These are phyloP conservation scores for Urocitellus parryii DNA, from an alignment of 2,113 vertebrate species.

Conservation along the genomic window DNA sequence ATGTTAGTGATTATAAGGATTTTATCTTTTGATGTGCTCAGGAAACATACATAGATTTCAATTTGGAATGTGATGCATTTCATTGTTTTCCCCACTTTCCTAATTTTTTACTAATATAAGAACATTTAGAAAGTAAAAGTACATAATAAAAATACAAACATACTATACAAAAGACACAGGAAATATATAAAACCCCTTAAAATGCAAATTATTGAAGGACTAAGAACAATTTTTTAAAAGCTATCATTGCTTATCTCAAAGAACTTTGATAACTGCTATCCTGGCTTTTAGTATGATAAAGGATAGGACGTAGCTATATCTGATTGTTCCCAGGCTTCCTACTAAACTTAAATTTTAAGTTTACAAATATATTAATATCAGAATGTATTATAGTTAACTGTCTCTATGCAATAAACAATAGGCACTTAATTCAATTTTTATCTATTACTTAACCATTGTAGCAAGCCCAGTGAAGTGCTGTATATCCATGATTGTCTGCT, in stretches of 20 bases:
- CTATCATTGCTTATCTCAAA: constrained; percentile 4
- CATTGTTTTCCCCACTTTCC: neutral
- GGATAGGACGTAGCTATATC: neutral
- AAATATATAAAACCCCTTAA: neutral
- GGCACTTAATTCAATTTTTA: neutral
- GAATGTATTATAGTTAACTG: neutral
- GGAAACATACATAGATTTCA: neutral
- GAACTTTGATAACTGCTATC: neutral
- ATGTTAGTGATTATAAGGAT: neutral
- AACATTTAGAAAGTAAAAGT: constrained; percentile 29
- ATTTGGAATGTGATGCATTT: neutral
- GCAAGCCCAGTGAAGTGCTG: constrained; percentile 99
- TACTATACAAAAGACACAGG: neutral
- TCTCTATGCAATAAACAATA: neutral
- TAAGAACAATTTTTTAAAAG: constrained; percentile 34
- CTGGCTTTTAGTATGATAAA: neutral
- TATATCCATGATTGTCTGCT: constrained; percentile 97
- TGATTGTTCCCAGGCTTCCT: neutral
- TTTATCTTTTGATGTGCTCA: neutral
- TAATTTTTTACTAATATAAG: constrained; percentile 31
- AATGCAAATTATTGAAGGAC: constrained; percentile 14
- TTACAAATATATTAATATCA: neutral
- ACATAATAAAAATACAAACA: constrained; percentile 37
- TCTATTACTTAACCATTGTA: constrained; percentile 94
- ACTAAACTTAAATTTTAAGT: neutral